Base-by-base conservation (phyloP, 1,140 invertebrate genomes). In the Cecropterus lyciades region DNA sequence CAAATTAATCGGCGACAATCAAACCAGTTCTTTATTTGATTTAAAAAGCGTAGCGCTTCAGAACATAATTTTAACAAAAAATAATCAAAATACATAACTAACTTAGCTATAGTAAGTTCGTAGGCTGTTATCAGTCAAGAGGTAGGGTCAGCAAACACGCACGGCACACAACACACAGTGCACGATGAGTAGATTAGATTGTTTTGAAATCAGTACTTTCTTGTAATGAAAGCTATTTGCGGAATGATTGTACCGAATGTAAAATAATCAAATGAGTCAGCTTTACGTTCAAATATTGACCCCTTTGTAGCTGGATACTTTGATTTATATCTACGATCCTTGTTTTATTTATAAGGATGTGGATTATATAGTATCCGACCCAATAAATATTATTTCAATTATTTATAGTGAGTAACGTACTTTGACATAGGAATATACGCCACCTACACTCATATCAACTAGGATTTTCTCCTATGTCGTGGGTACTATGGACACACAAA, bases 71-170 rank as follows among this genome's bases (percentile, higher is more conserved):
- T 16, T 45, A 16, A 24, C 16, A 59, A 46, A 59, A 46, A 45
- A 30, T 30, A 30, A 27, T n/a, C 13, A 5, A 11, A 16, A 27
- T 33, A 2, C n/a, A n/a, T n/a, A n/a, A 27, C 42, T 59, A 24
- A 42, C 11, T 3, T 3, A 37, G 57, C 27, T 16, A n/a, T 48
- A 17, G 27, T 51, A 15, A 40, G 37, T 30, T 37, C 9, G 14
- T 30, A 66, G 60, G 51, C 15, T 59, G 40, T 80, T 80, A 82
- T 83, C 79, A 80, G 79, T 80, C 81, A 85, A 77, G 59, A 82
- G 79, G 71, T 82, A 82, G 73, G 82, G 78, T 73, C 76, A 65
- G 72, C 69, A 81, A 80, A 80, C 73, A 84, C 24, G 49, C 27
- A 27, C 40, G 48, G 45, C 70, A 67, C 67, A 70, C 57, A 70